phyloP scores from a whole-genome alignment of 2,797 vertebrate genomes.

The Sparus aurata region DNA sequence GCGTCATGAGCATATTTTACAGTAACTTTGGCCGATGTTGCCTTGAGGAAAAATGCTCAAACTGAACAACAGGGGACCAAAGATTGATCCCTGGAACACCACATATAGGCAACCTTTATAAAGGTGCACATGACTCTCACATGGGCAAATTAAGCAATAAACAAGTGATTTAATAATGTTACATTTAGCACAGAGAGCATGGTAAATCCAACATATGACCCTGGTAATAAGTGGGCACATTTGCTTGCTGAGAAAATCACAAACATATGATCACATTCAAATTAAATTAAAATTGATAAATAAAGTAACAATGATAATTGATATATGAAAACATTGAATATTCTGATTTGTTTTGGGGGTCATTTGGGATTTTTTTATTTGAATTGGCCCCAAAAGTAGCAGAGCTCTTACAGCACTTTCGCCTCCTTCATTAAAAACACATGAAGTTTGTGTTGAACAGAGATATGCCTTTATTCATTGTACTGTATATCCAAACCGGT shows the following conservation, averaged over 20 bases:
- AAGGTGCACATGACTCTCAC: no score
- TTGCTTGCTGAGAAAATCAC: not conserved
- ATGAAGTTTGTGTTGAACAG: not conserved
- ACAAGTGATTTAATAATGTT: not conserved
- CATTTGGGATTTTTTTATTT: not conserved
- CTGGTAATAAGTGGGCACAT: not conserved
- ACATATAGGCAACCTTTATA: not conserved
- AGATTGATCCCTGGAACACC: constrained; percentile 1
- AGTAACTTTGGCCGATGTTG: not conserved
- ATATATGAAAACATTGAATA: not conserved
- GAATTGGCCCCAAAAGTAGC: not conserved
- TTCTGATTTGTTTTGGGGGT: not conserved
- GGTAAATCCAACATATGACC: not conserved
- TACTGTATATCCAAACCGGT: not conserved
- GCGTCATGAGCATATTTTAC: not conserved
- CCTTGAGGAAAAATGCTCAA: not conserved
- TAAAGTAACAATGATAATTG: not conserved
- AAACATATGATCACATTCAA: not conserved
- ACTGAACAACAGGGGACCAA: not conserved
- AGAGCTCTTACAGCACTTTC: no score
- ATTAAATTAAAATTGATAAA: not conserved
- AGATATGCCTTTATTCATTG: not conserved
- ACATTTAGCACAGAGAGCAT: not conserved
- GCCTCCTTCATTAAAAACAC: constrained; percentile 8
- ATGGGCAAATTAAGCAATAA: not conserved